phyloP scores from a whole-genome alignment of 2,888 invertebrate species.

The Dicranocentrus wangi region DNA sequence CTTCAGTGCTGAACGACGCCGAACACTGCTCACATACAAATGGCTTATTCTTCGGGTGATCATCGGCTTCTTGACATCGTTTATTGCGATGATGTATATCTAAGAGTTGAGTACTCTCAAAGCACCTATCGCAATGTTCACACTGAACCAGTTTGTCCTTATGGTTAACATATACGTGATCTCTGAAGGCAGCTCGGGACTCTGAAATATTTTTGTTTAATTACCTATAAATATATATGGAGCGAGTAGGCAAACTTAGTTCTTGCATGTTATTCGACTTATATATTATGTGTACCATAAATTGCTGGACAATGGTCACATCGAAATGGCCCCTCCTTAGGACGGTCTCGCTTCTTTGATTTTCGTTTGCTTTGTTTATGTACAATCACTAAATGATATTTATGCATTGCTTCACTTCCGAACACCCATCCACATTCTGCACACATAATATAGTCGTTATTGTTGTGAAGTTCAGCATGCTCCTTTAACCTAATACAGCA shows the following conservation, averaged over 20 bases:
- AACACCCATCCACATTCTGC: conserved; percentile 36
- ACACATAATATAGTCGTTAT: background rate
- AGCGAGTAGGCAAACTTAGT: too few relatives aligned
- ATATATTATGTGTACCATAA: background rate
- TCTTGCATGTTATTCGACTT: too few relatives aligned
- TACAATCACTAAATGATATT: conserved; percentile 2
- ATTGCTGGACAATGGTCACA: conserved; percentile 23
- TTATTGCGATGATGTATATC: conserved; percentile 7
- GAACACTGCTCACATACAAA: conserved; percentile 11
- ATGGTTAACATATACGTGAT: conserved; percentile 33
- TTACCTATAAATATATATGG: too few relatives aligned
- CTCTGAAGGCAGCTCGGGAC: conserved; percentile 3
- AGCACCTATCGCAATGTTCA: conserved; percentile 11
- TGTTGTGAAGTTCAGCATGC: conserved; percentile 10
- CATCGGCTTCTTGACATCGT: background rate
- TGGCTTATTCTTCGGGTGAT: background rate
- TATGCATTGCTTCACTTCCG: background rate
- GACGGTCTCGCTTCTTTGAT: background rate
- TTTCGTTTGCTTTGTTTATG: background rate
- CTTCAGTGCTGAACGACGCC: background rate
- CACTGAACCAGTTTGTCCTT: conserved; percentile 36
- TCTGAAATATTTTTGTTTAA: too few relatives aligned
- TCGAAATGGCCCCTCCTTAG: conserved; percentile 1
- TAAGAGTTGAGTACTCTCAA: conserved; percentile 23
- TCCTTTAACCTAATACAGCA: conserved; percentile 2